These are phyloP conservation scores for Caradrina kadenii DNA, from an alignment of 2,888 invertebrate genomes.

Conservation along the genomic window DNA sequence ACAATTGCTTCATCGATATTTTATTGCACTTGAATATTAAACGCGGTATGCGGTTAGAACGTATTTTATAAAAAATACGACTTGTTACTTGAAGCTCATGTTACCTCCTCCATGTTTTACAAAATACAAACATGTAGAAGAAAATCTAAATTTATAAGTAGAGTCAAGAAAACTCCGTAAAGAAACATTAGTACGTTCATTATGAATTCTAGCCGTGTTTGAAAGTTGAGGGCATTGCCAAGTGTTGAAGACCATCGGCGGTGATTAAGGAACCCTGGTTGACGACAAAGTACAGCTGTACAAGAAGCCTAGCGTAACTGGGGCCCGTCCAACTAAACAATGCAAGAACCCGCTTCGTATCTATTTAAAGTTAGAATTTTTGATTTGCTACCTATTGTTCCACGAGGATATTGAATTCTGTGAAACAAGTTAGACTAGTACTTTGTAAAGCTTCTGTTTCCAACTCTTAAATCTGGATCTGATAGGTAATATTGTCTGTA, in stretches of 20 bases:
- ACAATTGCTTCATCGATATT: constrained; percentile 68
- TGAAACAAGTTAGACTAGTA: constrained; percentile 23
- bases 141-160: constrained; percentile 42
- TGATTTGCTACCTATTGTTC: constrained; percentile 55
- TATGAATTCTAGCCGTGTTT: constrained; percentile 27
- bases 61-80: constrained; percentile 29
- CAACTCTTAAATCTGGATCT: constrained; percentile 27
- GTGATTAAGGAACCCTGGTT: constrained; percentile 10
- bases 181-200: constrained; percentile 17
- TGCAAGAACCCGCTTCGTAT: constrained; percentile 43
- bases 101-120: not conserved
- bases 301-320: constrained; percentile 39
- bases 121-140: not conserved
- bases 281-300: constrained; percentile 5
- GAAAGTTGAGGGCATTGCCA: constrained; percentile 24
- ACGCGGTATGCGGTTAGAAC: constrained; percentile 35
- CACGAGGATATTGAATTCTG: constrained; percentile 48
- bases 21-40: constrained; percentile 61
- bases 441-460: constrained; percentile 28
- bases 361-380: constrained; percentile 49
- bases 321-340: constrained; percentile 30
- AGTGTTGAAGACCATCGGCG: constrained; percentile 13
- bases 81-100: not conserved
- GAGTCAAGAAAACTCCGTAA: constrained; percentile 9
- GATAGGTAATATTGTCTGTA: too few relatives aligned